Conservation (phyloP, 1,140 invertebrate genomes). For the Procambarus clarkii region DNA sequence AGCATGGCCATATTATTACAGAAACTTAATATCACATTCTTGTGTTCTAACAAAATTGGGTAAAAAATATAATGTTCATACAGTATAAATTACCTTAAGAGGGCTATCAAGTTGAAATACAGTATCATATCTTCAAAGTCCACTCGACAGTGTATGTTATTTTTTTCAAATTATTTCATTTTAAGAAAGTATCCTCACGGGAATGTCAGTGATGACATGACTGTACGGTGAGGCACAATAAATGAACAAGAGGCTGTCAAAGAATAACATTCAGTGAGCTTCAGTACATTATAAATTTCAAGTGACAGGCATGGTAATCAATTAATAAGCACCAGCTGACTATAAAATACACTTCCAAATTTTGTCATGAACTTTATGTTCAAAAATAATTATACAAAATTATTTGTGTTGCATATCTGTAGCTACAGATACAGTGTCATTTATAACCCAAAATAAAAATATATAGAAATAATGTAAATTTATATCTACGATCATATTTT, state of each 20-base stretch:
- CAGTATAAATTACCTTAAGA: background rate
- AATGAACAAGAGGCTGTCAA: background rate
- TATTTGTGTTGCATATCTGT: no score
- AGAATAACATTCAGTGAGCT: background rate
- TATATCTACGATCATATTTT: no score
- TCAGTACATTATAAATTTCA: background rate
- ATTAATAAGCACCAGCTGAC: no score
- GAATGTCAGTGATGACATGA: background rate
- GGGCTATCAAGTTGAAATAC: background rate
- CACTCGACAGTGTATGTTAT: background rate
- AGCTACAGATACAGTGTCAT: no score
- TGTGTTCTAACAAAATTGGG: background rate
- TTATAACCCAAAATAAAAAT: no score
- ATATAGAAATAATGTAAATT: no score
- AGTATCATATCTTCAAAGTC: background rate
- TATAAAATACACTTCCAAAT: no score
- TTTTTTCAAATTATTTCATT: background rate
- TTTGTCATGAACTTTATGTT: no score
- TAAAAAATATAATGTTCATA: background rate
- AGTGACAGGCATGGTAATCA: no score
- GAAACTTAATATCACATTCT: constrained; percentile 37
- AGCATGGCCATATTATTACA: constrained; percentile 14
- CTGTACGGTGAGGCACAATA: background rate
- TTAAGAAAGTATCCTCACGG: no score
- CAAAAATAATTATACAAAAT: no score